Base-by-base conservation (phyloP, 2,888 invertebrate species). In the Anoplius nigerrimus region DNA sequence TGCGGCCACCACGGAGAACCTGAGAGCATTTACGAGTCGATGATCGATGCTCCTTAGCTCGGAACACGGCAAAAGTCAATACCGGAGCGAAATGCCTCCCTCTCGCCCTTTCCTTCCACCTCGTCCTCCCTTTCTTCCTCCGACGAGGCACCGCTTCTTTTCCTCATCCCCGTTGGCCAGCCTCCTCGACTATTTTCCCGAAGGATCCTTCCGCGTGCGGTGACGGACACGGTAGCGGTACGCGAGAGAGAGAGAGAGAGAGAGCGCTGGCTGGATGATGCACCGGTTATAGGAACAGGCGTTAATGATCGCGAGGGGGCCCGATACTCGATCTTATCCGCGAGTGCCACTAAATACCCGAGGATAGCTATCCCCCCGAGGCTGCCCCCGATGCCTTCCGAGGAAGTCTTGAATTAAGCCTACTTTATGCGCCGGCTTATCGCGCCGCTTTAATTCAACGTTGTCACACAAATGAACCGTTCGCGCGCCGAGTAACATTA, bases 371-470 rank as follows among this genome's bases (percentile, higher is more conserved):
- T 72, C 53, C 21, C 34, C 48, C 20, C 58, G 58, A 18, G 68
- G 34, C 56, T 52, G 24, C 55, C 21, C 21, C 48, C 52, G 16
- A 48, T 16, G 18, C 57, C 55, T 63, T 60, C 62, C 66, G 67
- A 48, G 70, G 67, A 53, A 61, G 70, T 21, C 60, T 63, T 59
- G 71, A 71, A 74, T 73, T 73, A 71, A 71, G 57, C 62, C 18
- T 59, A 59, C 46, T 59, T 67, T 62, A 51, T 72, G 55, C 65
- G 27, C 65, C 64, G 52, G 74, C 67, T 72, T 72, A 74, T 74
- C 70, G 66, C 64, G 63, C 63, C 73, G 55, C 43, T 71, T 71
- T 73, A 75, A 75, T 75, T 73, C 57, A 63, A 69, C 66, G 73
- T 71, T 75, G 74, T 73, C 73, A 53, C 66, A 71, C 48, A 66